Base-by-base conservation (phyloP, 2,113 vertebrate genomes). In the Thymallus thymallus region DNA sequence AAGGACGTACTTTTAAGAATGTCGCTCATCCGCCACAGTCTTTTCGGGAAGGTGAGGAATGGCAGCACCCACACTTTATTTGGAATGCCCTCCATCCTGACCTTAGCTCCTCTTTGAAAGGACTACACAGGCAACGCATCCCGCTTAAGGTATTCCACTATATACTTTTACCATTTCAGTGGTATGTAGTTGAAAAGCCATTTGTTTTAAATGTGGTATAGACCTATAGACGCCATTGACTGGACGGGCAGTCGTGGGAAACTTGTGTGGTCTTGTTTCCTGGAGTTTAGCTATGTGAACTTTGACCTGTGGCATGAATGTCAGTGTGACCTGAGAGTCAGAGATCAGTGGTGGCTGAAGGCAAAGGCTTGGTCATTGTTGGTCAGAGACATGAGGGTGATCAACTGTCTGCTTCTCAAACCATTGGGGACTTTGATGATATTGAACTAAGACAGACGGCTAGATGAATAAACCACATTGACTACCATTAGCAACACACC, bases 231-330 rank as follows among this genome's bases (percentile, higher is more conserved):
- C 48, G 71, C 51, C 45, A 83, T 76, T 76, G 70, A 73, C 22
- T 67, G 4, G 20, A 64, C 62, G 30, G 56, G 72, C 48, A 68
- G 58, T 55, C 24, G 65, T 71, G 48, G 68, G 55, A 60, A 26
- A 20, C 51, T 72, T 80, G 88, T 88, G 87, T 89, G 87, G 82
- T 84, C 82, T 75, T 78, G 46, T 69, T 76, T 89, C 66, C 60
- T 78, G 14, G 12, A 13, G 75, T 85, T 76, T 64, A 20, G 26
- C 69, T 48, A 10, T 23, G 14, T 71, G 71, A 63, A 73, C 23
- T 14, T 20, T 68, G 74, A 68, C 80, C 75, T 89, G 77, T 84
- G 56, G 23, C 23, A 56, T 68, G 41, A 3, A 45, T 77, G 82
- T 85, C 74, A 77, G 58, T 26, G 55, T 76, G 76, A 81, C 75